Base-by-base conservation (phyloP, 1,140 invertebrate species). In the Chrysopa pallens region DNA sequence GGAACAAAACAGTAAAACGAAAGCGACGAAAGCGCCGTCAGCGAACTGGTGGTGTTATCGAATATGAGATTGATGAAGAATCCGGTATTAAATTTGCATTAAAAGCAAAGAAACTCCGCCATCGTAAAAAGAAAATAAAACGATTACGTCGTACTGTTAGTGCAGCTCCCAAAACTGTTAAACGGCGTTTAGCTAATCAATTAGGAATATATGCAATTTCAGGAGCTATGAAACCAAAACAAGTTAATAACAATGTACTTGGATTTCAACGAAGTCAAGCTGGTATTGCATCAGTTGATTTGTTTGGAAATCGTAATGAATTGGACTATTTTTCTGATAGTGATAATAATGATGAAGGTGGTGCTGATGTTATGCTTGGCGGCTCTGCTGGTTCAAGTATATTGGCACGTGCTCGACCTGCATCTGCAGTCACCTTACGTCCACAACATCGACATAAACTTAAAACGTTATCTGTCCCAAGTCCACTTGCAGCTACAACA, bases 261-360 rank as follows among this genome's bases (percentile, higher is more conserved):
- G 31, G n/a, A 4, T 11, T 12, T 11, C 31, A 33, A 12, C 8
- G 31, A 33, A 11, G 8, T 6, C 31, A 33, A 11, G 31, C 31
- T 11, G 31, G 31, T 33, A 33, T 33, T 33, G 6, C 59, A 35
- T 52, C 54, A 29, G 50, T 78, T 33, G 62, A 66, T 55, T 51
- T 81, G 9, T 72, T 80, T 50, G 79, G 78, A 0, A 57, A 64
- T 47, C 59, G 61, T 15, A 64, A 78, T 54, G 65, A 73, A 41
- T 56, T 83, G n/a, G 74, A 76, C 41, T 74, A 75, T 50, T 75
- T 76, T 51, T 68, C 68, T 6, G 69, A 64, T 13, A 70, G 71
- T 5, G 72, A 73, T 37, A 62, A 64, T 12, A 65, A 67, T 40
- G 57, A 54, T 28, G 49, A 49, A 3, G 17, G 17, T 23, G 17